phyloP scores from a whole-genome alignment of 2,888 invertebrate genomes.

The Reticulitermes lucifugus region DNA sequence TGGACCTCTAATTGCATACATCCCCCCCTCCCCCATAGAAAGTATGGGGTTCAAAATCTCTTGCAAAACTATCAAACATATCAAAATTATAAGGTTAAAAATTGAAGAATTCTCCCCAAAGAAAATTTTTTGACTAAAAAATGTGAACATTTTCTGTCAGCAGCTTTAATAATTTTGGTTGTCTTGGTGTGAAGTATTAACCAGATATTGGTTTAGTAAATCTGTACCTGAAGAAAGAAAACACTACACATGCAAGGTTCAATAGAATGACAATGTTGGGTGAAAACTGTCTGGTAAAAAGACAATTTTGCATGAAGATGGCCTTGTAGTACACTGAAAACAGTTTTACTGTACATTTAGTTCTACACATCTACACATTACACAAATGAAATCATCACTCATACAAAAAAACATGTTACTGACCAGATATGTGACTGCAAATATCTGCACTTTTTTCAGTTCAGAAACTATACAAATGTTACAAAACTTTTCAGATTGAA shows the following conservation, averaged over 20 bases:
- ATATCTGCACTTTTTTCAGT: background rate
- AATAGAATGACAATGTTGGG: background rate
- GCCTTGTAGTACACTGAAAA: background rate
- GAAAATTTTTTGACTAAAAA: too few relatives aligned
- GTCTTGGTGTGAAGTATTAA: background rate
- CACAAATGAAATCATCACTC: constrained; percentile 16
- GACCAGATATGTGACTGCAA: background rate
- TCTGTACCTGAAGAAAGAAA: constrained; percentile 22
- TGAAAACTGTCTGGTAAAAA: background rate
- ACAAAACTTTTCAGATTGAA: constrained; percentile 22
- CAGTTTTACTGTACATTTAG: background rate
- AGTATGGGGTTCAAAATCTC: too few relatives aligned
- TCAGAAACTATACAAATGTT: constrained; percentile 28
- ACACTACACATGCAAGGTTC: background rate
- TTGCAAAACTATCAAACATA: too few relatives aligned
- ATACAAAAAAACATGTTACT: background rate
- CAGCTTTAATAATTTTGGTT: too few relatives aligned
- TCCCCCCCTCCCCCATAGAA: too few relatives aligned
- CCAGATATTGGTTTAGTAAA: background rate
- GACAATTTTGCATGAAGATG: background rate
- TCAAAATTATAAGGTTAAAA: too few relatives aligned
- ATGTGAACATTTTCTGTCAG: too few relatives aligned
- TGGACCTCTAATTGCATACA: too few relatives aligned
- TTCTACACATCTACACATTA: constrained; percentile 9
- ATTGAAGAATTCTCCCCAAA: too few relatives aligned